These are phyloP conservation scores for Ceratina calcarata DNA, from an alignment of 1,140 invertebrate genomes.

Conservation along the genomic window DNA sequence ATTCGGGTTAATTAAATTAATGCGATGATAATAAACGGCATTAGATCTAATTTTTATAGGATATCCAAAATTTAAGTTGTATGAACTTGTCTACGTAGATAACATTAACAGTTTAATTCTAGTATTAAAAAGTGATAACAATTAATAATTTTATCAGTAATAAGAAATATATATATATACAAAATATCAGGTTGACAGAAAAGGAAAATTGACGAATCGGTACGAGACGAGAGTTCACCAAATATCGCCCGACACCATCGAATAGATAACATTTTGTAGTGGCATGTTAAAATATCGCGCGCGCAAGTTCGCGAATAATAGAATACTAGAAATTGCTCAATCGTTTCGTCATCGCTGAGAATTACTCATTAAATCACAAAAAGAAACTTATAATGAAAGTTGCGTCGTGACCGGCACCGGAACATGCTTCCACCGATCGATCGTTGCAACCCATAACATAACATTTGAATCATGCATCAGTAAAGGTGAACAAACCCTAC, in stretches of 20 bases:
- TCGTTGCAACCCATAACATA: conserved; percentile 43
- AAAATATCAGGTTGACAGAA: too few relatives aligned
- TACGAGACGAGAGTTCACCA: conserved; percentile 7
- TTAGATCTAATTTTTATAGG: not conserved
- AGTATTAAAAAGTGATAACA: too few relatives aligned
- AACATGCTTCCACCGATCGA: conserved; percentile 52
- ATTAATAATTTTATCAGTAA: too few relatives aligned
- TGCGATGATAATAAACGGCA: not conserved
- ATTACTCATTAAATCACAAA: conserved; percentile 10
- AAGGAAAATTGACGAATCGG: too few relatives aligned
- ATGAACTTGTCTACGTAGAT: too few relatives aligned
- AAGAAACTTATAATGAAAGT: conserved; percentile 44
- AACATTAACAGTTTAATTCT: too few relatives aligned
- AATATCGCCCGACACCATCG: not conserved
- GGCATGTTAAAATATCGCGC: not conserved
- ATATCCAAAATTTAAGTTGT: not conserved
- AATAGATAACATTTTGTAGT: not conserved
- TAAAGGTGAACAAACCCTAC: conserved; percentile 49
- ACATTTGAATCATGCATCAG: conserved; percentile 42
- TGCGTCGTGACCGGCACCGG: conserved; percentile 39
- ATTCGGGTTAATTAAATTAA: not conserved
- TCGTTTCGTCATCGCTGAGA: conserved; percentile 1
- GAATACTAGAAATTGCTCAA: conserved; percentile 10
- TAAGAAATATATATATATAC: not conserved
- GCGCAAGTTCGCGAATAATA: not conserved